These are phyloP conservation scores for Lepas anatifera DNA, from an alignment of 2,888 invertebrate species.

Conservation along the genomic window DNA sequence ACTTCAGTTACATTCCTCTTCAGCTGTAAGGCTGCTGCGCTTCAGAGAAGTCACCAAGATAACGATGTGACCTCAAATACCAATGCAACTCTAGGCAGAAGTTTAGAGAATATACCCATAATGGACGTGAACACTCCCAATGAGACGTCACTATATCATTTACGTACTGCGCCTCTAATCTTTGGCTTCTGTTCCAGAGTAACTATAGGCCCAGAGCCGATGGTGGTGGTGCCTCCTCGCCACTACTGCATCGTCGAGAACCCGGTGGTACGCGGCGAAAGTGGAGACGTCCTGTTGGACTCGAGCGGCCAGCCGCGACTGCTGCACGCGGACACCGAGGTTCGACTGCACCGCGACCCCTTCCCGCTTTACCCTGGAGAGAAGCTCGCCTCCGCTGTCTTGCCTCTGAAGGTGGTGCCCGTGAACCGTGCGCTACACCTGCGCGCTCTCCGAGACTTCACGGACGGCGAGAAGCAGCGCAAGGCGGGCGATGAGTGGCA, in stretches of 20 bases:
- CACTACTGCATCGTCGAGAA: constrained; percentile 40
- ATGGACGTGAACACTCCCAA: too few species aligned
- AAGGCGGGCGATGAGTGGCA: constrained; percentile 41
- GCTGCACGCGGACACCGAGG: constrained; percentile 38
- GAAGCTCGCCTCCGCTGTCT: constrained; percentile 23
- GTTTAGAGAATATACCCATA: too few species aligned
- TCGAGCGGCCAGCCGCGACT: constrained; percentile 35
- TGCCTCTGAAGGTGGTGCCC: constrained; percentile 33
- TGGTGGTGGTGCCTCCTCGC: constrained; percentile 39
- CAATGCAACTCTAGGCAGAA: too few species aligned
- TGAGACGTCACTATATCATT: too few species aligned
- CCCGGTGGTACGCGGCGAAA: constrained; percentile 34
- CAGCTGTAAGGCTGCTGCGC: too few species aligned
- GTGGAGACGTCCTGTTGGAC: constrained; percentile 32
- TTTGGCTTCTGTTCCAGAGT: too few species aligned
- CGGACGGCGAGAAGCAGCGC: constrained; percentile 31
- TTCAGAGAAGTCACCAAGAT: too few species aligned
- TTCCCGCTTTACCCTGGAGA: constrained; percentile 42
- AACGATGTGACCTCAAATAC: too few species aligned
- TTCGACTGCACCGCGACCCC: constrained; percentile 36
- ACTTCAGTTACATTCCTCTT: too few species aligned
- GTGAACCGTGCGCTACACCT: constrained; percentile 38
- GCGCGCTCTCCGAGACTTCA: constrained; percentile 36
- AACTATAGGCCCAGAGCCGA: constrained; percentile 35
- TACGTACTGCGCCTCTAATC: too few species aligned